Conservation (phyloP, 2,797 vertebrate genomes). For the Ceryle rudis region DNA sequence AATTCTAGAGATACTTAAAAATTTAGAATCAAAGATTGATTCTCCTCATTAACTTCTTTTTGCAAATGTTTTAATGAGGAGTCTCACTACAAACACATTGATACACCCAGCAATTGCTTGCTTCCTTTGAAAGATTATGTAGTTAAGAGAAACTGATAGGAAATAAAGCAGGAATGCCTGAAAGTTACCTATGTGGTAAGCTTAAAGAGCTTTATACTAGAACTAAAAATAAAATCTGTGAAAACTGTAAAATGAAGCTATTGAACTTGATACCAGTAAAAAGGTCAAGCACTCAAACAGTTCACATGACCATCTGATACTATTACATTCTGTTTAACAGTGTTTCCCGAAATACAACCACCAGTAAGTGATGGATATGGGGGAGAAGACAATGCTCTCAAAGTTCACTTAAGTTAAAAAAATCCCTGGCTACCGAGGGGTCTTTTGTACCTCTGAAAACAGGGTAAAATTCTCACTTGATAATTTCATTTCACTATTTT, state of each 20-base stretch:
- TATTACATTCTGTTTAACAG: background rate
- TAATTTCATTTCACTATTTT: background rate
- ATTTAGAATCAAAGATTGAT: background rate
- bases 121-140: background rate
- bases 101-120: background rate
- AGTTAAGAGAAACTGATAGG: background rate
- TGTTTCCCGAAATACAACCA: background rate
- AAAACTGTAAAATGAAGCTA: background rate
- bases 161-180: background rate
- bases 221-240: background rate
- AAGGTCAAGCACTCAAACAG: background rate
- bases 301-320: background rate
- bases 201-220: background rate
- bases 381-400: background rate
- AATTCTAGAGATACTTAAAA: background rate
- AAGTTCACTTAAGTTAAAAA: background rate
- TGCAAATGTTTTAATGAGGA: background rate
- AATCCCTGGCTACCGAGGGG: background rate
- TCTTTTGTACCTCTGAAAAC: background rate
- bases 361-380: background rate
- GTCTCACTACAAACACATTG: background rate
- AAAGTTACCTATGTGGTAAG: background rate
- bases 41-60: background rate
- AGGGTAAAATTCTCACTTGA: background rate
- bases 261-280: background rate